phyloP scores from a whole-genome alignment of 2,113 vertebrate species.

The Crotalus helleri region DNA sequence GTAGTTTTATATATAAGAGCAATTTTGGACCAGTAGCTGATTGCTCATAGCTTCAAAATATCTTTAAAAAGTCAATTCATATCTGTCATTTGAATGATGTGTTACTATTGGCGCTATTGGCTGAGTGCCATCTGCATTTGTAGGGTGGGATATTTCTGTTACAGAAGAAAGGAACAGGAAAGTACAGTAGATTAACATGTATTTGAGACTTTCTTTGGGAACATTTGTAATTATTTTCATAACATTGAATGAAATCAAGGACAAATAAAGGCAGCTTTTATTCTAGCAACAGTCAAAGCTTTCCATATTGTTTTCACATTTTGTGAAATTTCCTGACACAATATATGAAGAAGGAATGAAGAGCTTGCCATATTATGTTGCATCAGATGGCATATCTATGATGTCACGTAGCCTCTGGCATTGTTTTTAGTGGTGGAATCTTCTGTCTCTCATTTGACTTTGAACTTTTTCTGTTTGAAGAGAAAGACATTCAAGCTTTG shows the following conservation, averaged over 20 bases:
- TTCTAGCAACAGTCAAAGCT: not conserved
- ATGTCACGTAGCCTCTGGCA: slow-evolving; percentile 67
- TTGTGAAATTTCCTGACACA: slow-evolving; percentile 47
- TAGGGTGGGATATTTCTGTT: not conserved
- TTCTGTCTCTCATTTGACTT: slow-evolving; percentile 62
- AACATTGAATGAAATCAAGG: not conserved
- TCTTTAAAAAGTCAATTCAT: not conserved
- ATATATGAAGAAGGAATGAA: slow-evolving; percentile 34
- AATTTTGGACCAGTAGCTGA: not conserved
- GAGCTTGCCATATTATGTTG: slow-evolving; percentile 64
- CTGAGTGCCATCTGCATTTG: not conserved
- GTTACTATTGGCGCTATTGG: not conserved
- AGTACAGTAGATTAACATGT: not conserved
- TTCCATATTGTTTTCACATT: slow-evolving; percentile 41
- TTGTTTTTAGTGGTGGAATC: slow-evolving; percentile 57
- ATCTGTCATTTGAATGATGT: not conserved
- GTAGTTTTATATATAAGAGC: not conserved
- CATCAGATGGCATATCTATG: slow-evolving; percentile 68
- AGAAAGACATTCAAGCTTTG: slow-evolving; percentile 68
- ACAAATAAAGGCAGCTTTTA: not conserved
- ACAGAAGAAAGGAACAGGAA: not conserved
- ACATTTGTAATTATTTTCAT: not conserved
- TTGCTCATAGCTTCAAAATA: not conserved
- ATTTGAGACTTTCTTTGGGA: not conserved
- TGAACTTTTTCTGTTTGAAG: slow-evolving; percentile 75